Percentiles rank a stretch among this genome's conserved stretches.
Conservation (phyloP, 2,113 vertebrate genomes). For the Elephas maximus region DNA sequence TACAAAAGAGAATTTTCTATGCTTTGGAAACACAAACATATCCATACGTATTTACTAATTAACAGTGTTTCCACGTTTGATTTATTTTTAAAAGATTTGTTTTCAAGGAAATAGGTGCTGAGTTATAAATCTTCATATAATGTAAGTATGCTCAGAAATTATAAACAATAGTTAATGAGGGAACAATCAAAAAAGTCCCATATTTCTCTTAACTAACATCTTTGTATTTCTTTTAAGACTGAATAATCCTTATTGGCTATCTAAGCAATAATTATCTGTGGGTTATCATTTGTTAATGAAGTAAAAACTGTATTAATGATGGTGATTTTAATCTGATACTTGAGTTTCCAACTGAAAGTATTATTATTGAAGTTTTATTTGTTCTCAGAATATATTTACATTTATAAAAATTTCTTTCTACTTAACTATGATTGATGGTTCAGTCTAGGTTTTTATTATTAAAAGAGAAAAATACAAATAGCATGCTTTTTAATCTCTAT, state of each 20-base stretch:
- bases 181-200: background rate
- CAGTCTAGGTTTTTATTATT: background rate
- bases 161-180: background rate
- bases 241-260: background rate
- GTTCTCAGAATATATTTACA: background rate
- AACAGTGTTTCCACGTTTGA: background rate
- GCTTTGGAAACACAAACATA: background rate
- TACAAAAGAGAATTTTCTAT: background rate
- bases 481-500: background rate
- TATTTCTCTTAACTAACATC: background rate
- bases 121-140: background rate
- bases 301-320: background rate
- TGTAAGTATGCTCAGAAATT: background rate
- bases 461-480: background rate
- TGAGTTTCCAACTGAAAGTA: background rate
- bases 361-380: constrained; percentile 9
- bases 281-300: background rate
- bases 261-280: background rate
- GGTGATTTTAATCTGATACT: background rate
- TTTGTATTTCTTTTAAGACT: background rate
- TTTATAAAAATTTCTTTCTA: background rate
- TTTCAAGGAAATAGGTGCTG: background rate
- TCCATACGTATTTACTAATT: background rate
- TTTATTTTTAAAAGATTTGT: background rate
- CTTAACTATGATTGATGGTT: background rate